These are phyloP conservation scores for Probaryconus sp. DNA, from an alignment of 1,140 invertebrate species.

Conservation along the genomic window DNA sequence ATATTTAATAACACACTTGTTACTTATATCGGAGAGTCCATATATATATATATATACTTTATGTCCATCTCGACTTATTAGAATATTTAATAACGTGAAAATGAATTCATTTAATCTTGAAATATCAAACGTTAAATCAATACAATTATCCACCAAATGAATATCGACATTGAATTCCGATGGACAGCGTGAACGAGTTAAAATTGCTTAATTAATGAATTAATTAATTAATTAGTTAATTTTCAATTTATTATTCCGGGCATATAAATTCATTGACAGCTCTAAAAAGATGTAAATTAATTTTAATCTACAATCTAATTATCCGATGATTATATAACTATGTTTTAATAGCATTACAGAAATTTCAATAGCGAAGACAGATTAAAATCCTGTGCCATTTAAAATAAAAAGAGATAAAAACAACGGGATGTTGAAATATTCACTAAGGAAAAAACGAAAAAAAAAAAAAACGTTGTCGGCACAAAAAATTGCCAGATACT, in stretches of 20 bases:
- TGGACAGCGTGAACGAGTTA: not conserved
- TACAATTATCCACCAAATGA: slow-evolving; percentile 22
- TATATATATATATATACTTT: too few relatives aligned
- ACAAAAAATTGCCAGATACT: too few relatives aligned
- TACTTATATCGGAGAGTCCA: slow-evolving; percentile 10
- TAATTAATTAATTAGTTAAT: slow-evolving; percentile 22
- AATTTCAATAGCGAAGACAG: too few relatives aligned
- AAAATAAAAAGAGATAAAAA: too few relatives aligned
- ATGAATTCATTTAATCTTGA: slow-evolving; percentile 19
- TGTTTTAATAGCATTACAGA: too few relatives aligned
- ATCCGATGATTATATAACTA: too few relatives aligned
- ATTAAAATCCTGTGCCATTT: too few relatives aligned
- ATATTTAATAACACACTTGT: slow-evolving; percentile 36
- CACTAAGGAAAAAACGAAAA: too few relatives aligned
- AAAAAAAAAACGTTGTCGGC: too few relatives aligned
- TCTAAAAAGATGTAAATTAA: not conserved
- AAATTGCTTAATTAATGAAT: slow-evolving; percentile 20
- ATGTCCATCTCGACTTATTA: slow-evolving; percentile 8
- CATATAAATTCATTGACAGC: slow-evolving; percentile 11
- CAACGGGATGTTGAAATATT: too few relatives aligned
- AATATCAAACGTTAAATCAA: not conserved
- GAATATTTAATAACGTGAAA: slow-evolving; percentile 5
- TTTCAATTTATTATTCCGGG: slow-evolving; percentile 8
- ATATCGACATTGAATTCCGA: slow-evolving; percentile 20
- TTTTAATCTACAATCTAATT: too few relatives aligned